phyloP scores from a whole-genome alignment of 2,113 vertebrate species.

The Eubucco bourcierii region DNA sequence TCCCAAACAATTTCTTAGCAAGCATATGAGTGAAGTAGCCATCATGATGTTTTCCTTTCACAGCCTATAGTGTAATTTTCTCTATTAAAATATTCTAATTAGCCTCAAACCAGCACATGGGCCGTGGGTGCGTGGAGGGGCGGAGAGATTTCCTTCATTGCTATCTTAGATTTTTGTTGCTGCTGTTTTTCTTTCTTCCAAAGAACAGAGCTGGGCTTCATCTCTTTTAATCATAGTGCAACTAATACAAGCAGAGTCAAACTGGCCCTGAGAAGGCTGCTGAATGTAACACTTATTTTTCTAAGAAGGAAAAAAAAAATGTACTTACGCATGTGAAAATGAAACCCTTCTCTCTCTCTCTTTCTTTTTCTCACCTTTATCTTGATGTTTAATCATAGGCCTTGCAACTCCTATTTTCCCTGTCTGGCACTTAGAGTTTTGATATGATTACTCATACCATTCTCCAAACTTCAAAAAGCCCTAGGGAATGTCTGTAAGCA shows the following conservation, averaged over 20 bases:
- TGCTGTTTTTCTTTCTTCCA: not conserved
- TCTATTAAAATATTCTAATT: too few species aligned
- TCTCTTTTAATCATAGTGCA: not conserved
- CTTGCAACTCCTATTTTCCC: not conserved
- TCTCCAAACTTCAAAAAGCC: constrained; percentile 24
- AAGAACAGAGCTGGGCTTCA: not conserved
- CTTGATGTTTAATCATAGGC: constrained; percentile 6
- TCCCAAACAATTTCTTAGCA: too few species aligned
- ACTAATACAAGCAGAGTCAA: not conserved
- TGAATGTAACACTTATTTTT: not conserved
- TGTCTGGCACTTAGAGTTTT: constrained; percentile 14
- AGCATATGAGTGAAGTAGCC: too few species aligned
- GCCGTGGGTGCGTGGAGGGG: too few species aligned
- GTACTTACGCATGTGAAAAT: not conserved
- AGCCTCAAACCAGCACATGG: too few species aligned
- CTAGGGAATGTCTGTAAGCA: not conserved
- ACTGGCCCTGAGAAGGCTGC: not conserved
- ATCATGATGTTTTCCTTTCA: too few species aligned
- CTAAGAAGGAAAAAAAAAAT: not conserved
- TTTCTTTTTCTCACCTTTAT: not conserved
- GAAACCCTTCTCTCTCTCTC: not conserved
- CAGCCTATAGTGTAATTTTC: too few species aligned
- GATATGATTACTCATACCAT: not conserved
- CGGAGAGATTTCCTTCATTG: not conserved
- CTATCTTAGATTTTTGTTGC: not conserved